Percentiles rank a stretch among this genome's conserved stretches.
phyloP scores from a whole-genome alignment of 2,113 vertebrate species.

The Carassius gibelio region DNA sequence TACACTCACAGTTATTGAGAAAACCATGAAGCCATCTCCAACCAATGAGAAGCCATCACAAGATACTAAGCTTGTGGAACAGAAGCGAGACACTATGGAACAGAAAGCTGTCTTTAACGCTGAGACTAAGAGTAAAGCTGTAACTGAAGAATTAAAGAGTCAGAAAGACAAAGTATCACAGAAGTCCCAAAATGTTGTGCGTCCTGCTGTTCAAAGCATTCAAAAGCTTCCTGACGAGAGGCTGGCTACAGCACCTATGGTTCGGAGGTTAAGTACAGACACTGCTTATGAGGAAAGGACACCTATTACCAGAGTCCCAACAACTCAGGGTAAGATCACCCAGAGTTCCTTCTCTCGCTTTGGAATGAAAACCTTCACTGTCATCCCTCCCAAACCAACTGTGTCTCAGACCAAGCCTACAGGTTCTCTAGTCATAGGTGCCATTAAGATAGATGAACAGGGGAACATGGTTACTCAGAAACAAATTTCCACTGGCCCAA shows the following conservation, averaged over 20 bases:
- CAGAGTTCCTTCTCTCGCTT: conserved; percentile 76
- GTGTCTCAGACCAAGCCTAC: conserved; percentile 66
- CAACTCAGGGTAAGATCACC: conserved; percentile 69
- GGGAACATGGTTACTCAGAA: conserved; percentile 84
- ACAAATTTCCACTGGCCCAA: background rate
- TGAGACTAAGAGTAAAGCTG: conserved; percentile 28
- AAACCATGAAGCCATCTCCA: conserved; percentile 32
- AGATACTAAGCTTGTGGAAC: conserved; percentile 25
- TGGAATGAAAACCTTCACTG: conserved; percentile 90
- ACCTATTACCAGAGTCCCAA: conserved; percentile 57
- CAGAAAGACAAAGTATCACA: background rate
- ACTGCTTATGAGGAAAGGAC: conserved; percentile 49
- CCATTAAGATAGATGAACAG: conserved; percentile 92
- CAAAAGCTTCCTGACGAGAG: conserved; percentile 10
- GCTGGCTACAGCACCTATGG: background rate
- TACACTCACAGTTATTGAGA: conserved; percentile 42
- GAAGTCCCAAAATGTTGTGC: conserved; percentile 7
- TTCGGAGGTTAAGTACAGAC: conserved; percentile 2
- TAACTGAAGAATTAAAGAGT: conserved; percentile 5
- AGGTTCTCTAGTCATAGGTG: conserved; percentile 73
- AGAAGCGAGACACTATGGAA: background rate
- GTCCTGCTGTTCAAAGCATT: conserved; percentile 4
- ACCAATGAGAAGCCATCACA: background rate
- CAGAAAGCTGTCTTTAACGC: background rate
- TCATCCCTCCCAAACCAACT: conserved; percentile 85